Base-by-base conservation (phyloP, 2,888 invertebrate genomes). In the Deladenus siricidicola region DNA sequence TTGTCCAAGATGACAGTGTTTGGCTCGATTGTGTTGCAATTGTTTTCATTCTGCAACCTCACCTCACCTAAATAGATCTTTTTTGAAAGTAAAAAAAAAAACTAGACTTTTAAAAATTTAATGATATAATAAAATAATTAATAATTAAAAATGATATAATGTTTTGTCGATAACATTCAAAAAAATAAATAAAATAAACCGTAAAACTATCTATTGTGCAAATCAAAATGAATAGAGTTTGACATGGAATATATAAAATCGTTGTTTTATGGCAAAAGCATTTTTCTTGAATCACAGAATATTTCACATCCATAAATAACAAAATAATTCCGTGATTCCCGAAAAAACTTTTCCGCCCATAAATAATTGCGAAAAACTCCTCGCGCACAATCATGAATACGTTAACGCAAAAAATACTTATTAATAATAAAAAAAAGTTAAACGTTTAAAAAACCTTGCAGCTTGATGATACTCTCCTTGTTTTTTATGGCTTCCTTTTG, bases 401-500 rank as follows among this genome's bases (percentile, higher is more conserved):
- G 8, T 21, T 45, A 14, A 34, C 14, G 39, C 39, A 14, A 10
- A 34, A 34, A 34, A n/a, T n/a, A n/a, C n/a, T 45, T 45, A 45
- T 50, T 19, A 4, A 14, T 23, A 6, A 51, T 21, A 51, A 21
- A 34, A 6, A 26, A 51, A 51, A 51, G 3, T 26, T 50, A 17
- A 8, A 17, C 28, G 34, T 34, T 49, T 57, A 24, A 29, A 34
- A 62, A 61, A 8, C 62, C 50, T 56, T 62, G 62, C n/a, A 62
- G 29, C 19, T 64, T 60, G 10, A 50, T 63, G 21, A 64, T 58
- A 24, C 64, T 65, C 24, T 64, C 60, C 50, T 53, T 65, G 47
- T 48, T 64, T 48, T 64, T 64, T 17, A 57, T 45, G 10, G 64
- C 64, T n/a, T 64, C 64, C 29, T 59, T 58, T 26, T 56, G 52